Evolutionary conservation across 2,113 vertebrate genomes (phyloP).

Genomic region (Phalacrocorax brasilianus): DNA sequence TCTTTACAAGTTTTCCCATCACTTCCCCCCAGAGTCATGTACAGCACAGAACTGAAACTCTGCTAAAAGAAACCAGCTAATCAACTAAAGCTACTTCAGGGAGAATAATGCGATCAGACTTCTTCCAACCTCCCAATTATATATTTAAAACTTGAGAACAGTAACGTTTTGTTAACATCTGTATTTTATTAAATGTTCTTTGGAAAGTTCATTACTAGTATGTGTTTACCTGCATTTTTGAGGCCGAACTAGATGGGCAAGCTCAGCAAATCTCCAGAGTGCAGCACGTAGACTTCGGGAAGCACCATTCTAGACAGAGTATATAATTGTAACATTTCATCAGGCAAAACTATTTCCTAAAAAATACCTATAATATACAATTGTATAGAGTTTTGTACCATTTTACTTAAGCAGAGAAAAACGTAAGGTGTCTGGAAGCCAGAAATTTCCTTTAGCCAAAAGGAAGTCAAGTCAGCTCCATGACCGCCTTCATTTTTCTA

Average conservation of each 20-base stretch:
- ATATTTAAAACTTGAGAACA: neutral
- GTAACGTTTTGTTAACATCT: neutral
- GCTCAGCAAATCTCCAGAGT: constrained; percentile 96
- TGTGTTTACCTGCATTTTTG: constrained; percentile 93
- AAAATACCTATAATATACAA: neutral
- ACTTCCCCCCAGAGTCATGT: neutral
- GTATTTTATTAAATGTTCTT: neutral
- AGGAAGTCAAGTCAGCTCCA: neutral
- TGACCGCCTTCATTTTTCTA: neutral
- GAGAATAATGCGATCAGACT: neutral
- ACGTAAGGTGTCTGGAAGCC: neutral
- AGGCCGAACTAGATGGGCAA: constrained; percentile 93
- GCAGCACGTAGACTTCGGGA: constrained; percentile 93
- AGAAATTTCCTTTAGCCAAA: neutral
- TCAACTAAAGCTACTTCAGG: neutral
- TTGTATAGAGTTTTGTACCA: neutral
- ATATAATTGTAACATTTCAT: neutral
- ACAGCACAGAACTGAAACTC: neutral
- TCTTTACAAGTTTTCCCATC: neutral
- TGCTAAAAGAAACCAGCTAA: neutral
- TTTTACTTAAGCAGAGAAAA: neutral
- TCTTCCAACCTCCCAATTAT: neutral
- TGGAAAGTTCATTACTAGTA: neutral
- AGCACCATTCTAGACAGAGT: constrained; percentile 86
- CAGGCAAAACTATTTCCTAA: neutral